Evolutionary conservation across 92 coral and sea anemone species (phyloP).

Genomic region (Heteractis magnifica): DNA sequence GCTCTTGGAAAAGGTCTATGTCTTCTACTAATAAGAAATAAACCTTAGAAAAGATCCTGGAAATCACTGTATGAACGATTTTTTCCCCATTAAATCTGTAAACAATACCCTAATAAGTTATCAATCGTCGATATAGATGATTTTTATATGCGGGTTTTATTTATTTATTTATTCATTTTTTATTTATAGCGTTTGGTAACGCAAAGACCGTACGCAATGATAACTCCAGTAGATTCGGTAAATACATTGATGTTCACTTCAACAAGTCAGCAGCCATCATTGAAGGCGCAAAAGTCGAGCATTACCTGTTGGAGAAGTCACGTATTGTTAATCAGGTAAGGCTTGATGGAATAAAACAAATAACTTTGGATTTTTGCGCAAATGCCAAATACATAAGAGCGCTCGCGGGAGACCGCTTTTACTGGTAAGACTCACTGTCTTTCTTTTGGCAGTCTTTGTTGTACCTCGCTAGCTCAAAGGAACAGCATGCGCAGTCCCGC

Average conservation of each 20-base stretch:
- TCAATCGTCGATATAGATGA: background rate
- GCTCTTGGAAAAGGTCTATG: too few species aligned
- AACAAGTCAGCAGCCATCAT: slow-evolving; percentile 64
- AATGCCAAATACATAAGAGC: background rate
- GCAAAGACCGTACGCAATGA: slow-evolving; percentile 95
- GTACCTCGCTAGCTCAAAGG: too few species aligned
- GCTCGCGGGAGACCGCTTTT: too few species aligned
- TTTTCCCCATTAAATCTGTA: too few species aligned
- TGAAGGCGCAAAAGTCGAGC: slow-evolving; percentile 97
- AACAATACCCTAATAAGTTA: too few species aligned
- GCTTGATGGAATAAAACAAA: too few species aligned
- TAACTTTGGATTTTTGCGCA: background rate
- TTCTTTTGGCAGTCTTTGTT: too few species aligned
- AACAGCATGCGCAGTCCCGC: too few species aligned
- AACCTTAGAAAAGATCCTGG: too few species aligned
- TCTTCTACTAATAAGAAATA: too few species aligned
- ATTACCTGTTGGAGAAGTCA: slow-evolving; percentile 87
- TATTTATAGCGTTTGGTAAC: slow-evolving; percentile 81
- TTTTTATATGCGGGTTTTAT: background rate
- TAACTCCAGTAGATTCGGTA: slow-evolving; percentile 99
- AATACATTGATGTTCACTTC: slow-evolving; percentile 91
- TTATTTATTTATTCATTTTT: background rate
- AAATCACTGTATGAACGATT: too few species aligned
- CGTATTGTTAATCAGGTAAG: slow-evolving; percentile 90
- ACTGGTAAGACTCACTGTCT: too few species aligned